phyloP scores from a whole-genome alignment of 2,113 vertebrate genomes.

The Dicaeum eximium region DNA sequence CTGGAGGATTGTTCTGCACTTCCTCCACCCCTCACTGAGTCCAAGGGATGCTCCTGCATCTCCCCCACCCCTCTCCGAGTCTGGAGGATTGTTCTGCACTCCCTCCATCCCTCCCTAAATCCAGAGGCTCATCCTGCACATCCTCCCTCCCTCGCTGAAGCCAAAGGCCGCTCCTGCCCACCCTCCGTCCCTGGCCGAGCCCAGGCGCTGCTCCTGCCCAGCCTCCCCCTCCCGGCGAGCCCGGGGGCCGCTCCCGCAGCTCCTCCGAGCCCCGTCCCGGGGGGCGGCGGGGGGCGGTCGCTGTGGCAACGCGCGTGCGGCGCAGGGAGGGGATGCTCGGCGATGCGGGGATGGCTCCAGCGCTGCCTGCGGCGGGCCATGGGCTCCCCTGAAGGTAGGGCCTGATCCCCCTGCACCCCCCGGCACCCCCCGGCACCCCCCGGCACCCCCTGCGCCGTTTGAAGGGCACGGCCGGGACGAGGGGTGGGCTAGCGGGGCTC shows the following conservation, averaged over 20 bases:
- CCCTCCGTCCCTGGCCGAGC: fast-evolving
- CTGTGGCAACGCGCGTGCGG: constrained; percentile 55
- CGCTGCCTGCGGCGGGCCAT: not conserved
- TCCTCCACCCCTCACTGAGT: fast-evolving
- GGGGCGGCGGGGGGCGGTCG: constrained; percentile 45
- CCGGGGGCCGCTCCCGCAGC: not conserved
- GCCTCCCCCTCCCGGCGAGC: not conserved
- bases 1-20: not conserved
- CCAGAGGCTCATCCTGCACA: fast-evolving
- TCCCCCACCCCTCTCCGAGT: not conserved
- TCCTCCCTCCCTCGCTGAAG: too few relatives aligned
- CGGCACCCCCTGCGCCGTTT: not conserved
- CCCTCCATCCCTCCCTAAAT: fast-evolving
- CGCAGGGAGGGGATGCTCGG: constrained; percentile 51
- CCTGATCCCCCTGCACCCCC: not conserved
- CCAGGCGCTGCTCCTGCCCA: not conserved
- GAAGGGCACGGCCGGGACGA: not conserved
- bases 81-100: too few relatives aligned
- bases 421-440: too few relatives aligned
- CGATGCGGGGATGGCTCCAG: constrained; percentile 42
- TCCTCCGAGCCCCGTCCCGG: not conserved
- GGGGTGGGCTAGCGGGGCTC: fast-evolving
- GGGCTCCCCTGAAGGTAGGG: constrained; percentile 54
- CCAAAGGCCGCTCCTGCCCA: fast-evolving
- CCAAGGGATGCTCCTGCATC: not conserved